These are phyloP conservation scores for Naso thynnoides DNA, from an alignment of 2,797 vertebrate species.

Conservation along the genomic window DNA sequence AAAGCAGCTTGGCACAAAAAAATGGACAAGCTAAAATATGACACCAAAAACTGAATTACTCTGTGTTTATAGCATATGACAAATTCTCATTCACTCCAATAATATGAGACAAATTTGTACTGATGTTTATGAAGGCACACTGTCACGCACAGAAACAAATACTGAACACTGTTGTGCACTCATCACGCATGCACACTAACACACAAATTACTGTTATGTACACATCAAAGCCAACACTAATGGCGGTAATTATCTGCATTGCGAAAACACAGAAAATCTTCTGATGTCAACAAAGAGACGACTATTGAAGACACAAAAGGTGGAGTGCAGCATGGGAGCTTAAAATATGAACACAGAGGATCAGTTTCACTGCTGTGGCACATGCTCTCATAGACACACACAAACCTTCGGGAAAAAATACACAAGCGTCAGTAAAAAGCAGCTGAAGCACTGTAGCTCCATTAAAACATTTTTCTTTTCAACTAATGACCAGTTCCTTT, in stretches of 20 bases:
- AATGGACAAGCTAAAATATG: neutral
- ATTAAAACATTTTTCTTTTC: neutral
- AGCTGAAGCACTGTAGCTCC: neutral
- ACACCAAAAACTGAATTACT: neutral
- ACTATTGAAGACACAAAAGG: conserved; percentile 46
- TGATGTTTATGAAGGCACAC: conserved; percentile 13
- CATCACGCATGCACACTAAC: neutral
- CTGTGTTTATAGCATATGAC: neutral
- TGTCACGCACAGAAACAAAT: conserved; percentile 8
- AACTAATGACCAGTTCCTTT: conserved; percentile 6
- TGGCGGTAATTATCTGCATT: conserved; percentile 66
- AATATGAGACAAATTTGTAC: conserved; percentile 3
- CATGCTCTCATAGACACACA: neutral
- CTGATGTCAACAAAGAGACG: conserved; percentile 70
- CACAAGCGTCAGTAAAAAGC: neutral
- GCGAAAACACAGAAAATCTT: conserved; percentile 62
- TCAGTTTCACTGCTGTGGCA: conserved; percentile 30
- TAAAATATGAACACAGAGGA: conserved; percentile 37
- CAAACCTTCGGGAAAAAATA: conserved; percentile 5
- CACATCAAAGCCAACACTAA: conserved; percentile 65
- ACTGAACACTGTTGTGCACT: neutral
- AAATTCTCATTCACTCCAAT: neutral
- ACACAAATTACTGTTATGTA: conserved; percentile 37
- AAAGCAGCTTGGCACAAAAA: neutral
- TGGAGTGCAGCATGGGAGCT: conserved; percentile 28